Evolutionary conservation across 2,113 vertebrate species (phyloP).

Genomic region (Nannobrachium achirus): DNA sequence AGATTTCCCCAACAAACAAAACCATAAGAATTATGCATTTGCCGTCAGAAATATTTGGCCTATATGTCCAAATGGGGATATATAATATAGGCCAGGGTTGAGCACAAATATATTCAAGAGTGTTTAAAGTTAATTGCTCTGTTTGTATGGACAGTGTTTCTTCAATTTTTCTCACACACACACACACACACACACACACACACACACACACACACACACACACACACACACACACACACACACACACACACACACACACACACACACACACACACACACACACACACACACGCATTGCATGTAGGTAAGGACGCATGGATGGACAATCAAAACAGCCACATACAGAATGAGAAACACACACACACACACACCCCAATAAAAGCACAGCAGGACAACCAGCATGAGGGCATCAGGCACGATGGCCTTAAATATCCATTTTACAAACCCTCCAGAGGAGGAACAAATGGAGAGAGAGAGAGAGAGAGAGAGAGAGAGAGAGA

Average conservation of each 20-base stretch:
- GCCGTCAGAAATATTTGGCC: too few species aligned
- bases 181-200: too few species aligned
- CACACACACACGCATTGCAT: background rate
- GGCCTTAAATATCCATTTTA: conserved; percentile 57
- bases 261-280: conserved; percentile 18
- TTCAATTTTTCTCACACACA: too few species aligned
- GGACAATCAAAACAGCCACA: background rate
- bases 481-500: background rate
- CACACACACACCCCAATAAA: background rate
- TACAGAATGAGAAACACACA: background rate
- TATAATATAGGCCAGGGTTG: too few species aligned
- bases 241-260: conserved; percentile 10
- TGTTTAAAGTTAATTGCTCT: too few species aligned
- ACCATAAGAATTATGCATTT: too few species aligned
- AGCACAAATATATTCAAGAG: too few species aligned
- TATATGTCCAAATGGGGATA: too few species aligned
- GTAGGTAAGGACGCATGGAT: background rate
- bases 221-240: background rate
- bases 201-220: background rate
- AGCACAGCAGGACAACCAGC: background rate
- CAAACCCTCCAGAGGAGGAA: conserved; percentile 37
- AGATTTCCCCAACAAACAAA: too few species aligned
- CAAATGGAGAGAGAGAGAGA: conserved; percentile 27
- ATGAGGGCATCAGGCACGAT: background rate
- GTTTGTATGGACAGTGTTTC: too few species aligned